Evolutionary conservation across 2,797 vertebrate species (phyloP).

Genomic region (Dendrocincla fuliginosa): DNA sequence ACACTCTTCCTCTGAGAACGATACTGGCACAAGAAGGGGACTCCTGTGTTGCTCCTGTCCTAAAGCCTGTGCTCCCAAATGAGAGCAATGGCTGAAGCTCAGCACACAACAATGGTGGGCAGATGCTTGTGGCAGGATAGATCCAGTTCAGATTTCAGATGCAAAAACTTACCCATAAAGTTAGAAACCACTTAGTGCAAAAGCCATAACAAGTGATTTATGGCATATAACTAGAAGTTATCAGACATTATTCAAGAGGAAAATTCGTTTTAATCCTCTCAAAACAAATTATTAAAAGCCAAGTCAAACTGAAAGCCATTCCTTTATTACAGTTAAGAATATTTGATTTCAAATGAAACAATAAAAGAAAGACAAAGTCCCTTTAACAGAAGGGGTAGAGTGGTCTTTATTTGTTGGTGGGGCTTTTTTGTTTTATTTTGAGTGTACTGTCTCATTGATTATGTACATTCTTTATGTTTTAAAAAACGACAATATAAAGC

Average conservation of each 20-base stretch:
- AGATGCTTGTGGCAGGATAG: not conserved
- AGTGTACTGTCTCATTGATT: not conserved
- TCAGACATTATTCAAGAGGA: not conserved
- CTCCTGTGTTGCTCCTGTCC: not conserved
- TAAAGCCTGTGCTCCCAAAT: not conserved
- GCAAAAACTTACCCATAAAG: not conserved
- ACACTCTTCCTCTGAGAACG: not conserved
- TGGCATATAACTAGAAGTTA: not conserved
- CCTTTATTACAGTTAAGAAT: not conserved
- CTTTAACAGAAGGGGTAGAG: not conserved
- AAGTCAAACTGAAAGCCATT: not conserved
- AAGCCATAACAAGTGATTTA: not conserved
- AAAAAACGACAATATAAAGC: not conserved
- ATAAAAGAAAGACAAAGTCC: not conserved
- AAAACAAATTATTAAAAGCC: not conserved
- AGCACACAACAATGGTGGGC: rapidly evolving
- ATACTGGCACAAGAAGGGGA: rapidly evolving
- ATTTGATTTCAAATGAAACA: not conserved
- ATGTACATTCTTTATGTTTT: not conserved
- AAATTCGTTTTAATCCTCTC: not conserved
- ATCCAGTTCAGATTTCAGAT: not conserved
- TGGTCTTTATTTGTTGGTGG: not conserved
- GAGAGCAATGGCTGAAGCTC: not conserved
- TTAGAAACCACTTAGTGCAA: not conserved
- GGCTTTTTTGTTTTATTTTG: not conserved